A percentile compares a stretch with the other conserved stretches of the same genome.
Evolutionary conservation across 2,888 invertebrate genomes (phyloP).

Genomic region (Brachyptera risi): DNA sequence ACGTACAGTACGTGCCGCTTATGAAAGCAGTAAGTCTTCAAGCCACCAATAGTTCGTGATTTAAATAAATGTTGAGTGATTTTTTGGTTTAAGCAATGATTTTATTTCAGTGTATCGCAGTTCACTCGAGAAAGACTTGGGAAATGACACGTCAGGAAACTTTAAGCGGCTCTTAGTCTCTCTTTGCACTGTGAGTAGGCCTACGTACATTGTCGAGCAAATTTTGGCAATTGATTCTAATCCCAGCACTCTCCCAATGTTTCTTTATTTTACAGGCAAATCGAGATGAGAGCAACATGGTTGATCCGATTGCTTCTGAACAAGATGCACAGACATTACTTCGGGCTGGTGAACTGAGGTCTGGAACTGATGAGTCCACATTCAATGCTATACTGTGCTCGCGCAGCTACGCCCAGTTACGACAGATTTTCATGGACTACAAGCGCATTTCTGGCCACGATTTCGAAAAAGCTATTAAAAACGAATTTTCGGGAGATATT

Average conservation of each 20-base stretch:
- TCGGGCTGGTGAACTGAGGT: slow-evolving; percentile 59
- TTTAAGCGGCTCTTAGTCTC: slow-evolving; percentile 88
- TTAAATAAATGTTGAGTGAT: not conserved
- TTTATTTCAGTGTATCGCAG: slow-evolving; percentile 67
- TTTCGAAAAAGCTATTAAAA: slow-evolving; percentile 72
- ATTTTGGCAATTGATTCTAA: too few species aligned
- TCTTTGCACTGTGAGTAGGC: slow-evolving; percentile 60
- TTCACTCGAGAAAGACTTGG: slow-evolving; percentile 76
- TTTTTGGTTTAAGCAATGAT: not conserved
- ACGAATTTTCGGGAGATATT: slow-evolving; percentile 79
- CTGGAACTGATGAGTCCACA: slow-evolving; percentile 82
- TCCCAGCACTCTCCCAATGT: too few species aligned
- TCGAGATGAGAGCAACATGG: slow-evolving; percentile 73
- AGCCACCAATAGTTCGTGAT: not conserved
- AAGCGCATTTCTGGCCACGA: slow-evolving; percentile 71
- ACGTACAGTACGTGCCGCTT: slow-evolving; percentile 70
- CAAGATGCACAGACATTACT: slow-evolving; percentile 78
- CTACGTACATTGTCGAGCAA: not conserved
- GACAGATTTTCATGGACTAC: slow-evolving; percentile 63
- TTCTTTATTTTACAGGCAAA: slow-evolving; percentile 67
- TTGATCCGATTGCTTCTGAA: slow-evolving; percentile 66
- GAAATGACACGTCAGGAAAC: slow-evolving; percentile 85
- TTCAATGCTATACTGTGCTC: slow-evolving; percentile 82
- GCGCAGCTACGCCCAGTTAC: slow-evolving; percentile 64
- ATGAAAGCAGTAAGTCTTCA: slow-evolving; percentile 65